phyloP scores from a whole-genome alignment of 2,888 invertebrate species.

The Aphodius sticticus region DNA sequence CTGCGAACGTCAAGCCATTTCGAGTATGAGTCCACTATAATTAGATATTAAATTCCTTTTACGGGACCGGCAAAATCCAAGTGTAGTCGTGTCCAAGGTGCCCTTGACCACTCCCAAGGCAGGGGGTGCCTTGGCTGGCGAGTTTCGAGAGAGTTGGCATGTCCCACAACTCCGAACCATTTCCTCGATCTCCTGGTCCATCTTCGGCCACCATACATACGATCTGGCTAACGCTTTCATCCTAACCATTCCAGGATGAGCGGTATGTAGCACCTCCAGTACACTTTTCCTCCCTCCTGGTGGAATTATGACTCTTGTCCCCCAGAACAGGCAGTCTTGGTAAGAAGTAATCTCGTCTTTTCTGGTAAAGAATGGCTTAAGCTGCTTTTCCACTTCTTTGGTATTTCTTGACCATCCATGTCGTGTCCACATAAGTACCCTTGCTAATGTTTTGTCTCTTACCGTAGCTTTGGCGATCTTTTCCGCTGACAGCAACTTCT shows the following conservation, averaged over 20 bases:
- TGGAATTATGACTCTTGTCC: slow-evolving; percentile 30
- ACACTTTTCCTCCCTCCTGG: slow-evolving; percentile 26
- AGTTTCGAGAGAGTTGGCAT: slow-evolving; percentile 9
- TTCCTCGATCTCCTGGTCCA: slow-evolving; percentile 32
- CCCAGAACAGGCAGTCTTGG: slow-evolving; percentile 21
- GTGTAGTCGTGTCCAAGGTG: slow-evolving; percentile 8
- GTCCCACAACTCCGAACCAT: slow-evolving; percentile 5
- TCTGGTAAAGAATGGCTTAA: slow-evolving; percentile 11
- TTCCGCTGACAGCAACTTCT: slow-evolving; percentile 8
- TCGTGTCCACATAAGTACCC: slow-evolving; percentile 9
- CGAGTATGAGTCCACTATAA: slow-evolving; percentile 6
- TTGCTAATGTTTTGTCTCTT: slow-evolving; percentile 8
- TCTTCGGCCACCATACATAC: slow-evolving; percentile 35
- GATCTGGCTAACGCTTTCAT: slow-evolving; percentile 36
- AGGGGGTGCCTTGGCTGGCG: background rate
- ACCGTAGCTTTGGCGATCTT: slow-evolving; percentile 11
- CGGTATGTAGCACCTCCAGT: slow-evolving; percentile 29
- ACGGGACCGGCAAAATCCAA: slow-evolving; percentile 10
- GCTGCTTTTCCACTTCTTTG: slow-evolving; percentile 20
- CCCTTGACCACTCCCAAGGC: slow-evolving; percentile 11
- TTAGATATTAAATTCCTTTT: background rate
- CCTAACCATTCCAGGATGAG: slow-evolving; percentile 35
- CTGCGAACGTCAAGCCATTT: slow-evolving; percentile 25
- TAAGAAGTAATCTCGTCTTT: slow-evolving; percentile 19
- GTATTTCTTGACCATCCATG: slow-evolving; percentile 10